Base-by-base conservation (phyloP, 2,888 invertebrate species). In the Drosophila neonasuta region DNA sequence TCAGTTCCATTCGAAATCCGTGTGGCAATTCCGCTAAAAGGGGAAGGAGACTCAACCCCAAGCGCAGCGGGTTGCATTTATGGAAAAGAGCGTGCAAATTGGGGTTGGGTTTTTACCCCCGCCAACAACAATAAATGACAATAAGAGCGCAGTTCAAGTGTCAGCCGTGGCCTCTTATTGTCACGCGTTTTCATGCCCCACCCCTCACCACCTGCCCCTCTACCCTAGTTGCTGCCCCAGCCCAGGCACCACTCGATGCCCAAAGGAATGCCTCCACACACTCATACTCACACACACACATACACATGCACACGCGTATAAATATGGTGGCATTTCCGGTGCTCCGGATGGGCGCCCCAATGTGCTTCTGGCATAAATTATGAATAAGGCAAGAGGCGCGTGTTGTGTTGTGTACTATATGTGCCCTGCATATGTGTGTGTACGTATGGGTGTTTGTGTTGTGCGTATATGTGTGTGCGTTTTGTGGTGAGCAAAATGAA, bases 321-420 rank as follows among this genome's bases (percentile, higher is more conserved):
- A 79, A 85, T 79, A 81, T 79, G 81, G 73, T 77, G 88, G 82
- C 78, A 84, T 84, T 82, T 82, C 84, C 83, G 79, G 74, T 79
- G 77, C 74, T 73, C 66, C 76, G 65, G 55, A 68, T 75, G 79
- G 63, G 67, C 75, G 65, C 54, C 68, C 80, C 78, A 75, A 82
- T 82, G 83, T 73, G 81, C 86, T 78, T 73, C 76, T 79, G 80
- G 78, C 81, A 88, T 88, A 88, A 88, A 88, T 88, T 88, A 88
- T 88, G 87, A 85, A 88, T 85, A 70, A 77, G 70, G 79, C 72
- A 82, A 77, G 73, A 63, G 71, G 60, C 69, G 67, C 71, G 74
- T 72, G 78, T 73, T 72, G 59, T 72, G 55, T 58, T 72, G 59
- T 72, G 55, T 58, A 24, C 24, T 24, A 24, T 24, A 44, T 60